Evolutionary conservation across 2,113 vertebrate genomes (phyloP), one percentile per base, ranked within the genome.

Genomic region (Dipodomys ordii): DNA sequence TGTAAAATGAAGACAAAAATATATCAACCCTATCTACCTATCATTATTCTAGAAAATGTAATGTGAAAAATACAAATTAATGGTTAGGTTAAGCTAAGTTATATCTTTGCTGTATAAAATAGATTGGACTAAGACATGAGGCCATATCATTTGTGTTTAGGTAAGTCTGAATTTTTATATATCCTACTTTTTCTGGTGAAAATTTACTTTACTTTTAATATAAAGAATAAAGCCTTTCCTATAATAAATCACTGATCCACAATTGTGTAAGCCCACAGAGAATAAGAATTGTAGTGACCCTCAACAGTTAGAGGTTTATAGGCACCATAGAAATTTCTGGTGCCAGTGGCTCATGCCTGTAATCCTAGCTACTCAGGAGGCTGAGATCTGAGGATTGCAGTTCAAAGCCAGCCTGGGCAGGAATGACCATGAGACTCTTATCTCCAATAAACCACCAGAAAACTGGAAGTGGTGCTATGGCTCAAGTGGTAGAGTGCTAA

Each of bases 41-140:
- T 69, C 60, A 85, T 80, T 74, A 85, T 39, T 15, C 39, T 71
- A 62, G n/a, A 80, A 86, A 89, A 90, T 82, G 53, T 23, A 92
- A 69, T 60, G 0, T 53, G 86, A 76, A 9, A 74, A 68, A n/a
- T 39, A 69, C 23, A 64, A 35, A 65, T 88, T 79, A 49, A 62
- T 62, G 71, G 22, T 35, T 62, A 60, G 30, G 83, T 30, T 88
- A 82, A 69, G 35, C 8, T 77, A 49, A 69, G 12, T 30, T 39
- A 10, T 67, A 16, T 44, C 12, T 74, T 76, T 64, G 12, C 25
- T 32, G 27, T 16, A 4, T 32, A 68, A n/a, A 2, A 64, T 18
- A 53, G 53, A 88, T 28, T 46, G 22, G 19, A 71, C 69, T 49
- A 53, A 88, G 16, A 88, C 11, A 49, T 53, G n/a, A 90, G 76